These are phyloP conservation scores for Xestia ashworthii DNA, from an alignment of 2,888 invertebrate species.

Conservation along the genomic window DNA sequence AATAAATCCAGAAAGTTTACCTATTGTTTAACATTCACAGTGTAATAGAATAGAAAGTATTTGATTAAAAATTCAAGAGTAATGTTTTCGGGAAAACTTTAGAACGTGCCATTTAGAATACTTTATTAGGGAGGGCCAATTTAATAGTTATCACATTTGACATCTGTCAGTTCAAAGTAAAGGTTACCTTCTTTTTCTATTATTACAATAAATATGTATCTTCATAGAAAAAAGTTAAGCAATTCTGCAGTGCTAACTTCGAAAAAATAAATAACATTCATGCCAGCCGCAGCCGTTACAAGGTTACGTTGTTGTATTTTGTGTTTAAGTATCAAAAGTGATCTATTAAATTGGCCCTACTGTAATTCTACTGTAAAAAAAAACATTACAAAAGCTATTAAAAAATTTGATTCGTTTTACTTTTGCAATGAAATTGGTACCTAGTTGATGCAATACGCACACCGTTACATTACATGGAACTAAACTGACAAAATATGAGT, in stretches of 20 bases:
- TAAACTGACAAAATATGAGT: not conserved
- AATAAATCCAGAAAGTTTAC: not conserved
- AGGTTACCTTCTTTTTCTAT: no score
- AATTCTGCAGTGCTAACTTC: no score
- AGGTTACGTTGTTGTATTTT: no score
- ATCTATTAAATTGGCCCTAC: no score
- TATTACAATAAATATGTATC: no score
- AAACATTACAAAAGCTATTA: not conserved
- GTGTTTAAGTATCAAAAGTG: no score
- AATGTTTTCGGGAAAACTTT: not conserved
- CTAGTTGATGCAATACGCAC: not conserved
- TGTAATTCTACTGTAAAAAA: not conserved
- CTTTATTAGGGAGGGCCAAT: no score
- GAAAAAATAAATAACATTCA: no score
- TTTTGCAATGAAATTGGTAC: not conserved
- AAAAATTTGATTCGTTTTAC: not conserved
- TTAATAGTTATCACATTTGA: no score
- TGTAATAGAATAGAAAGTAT: not conserved
- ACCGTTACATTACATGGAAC: not conserved
- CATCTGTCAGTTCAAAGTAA: no score
- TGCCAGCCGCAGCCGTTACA: no score
- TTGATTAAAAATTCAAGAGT: not conserved
- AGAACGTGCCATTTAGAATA: not conserved
- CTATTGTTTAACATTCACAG: not conserved
- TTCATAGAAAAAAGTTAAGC: no score